Conservation (phyloP, 2,888 invertebrate genomes). For the Leuctra nigra region DNA sequence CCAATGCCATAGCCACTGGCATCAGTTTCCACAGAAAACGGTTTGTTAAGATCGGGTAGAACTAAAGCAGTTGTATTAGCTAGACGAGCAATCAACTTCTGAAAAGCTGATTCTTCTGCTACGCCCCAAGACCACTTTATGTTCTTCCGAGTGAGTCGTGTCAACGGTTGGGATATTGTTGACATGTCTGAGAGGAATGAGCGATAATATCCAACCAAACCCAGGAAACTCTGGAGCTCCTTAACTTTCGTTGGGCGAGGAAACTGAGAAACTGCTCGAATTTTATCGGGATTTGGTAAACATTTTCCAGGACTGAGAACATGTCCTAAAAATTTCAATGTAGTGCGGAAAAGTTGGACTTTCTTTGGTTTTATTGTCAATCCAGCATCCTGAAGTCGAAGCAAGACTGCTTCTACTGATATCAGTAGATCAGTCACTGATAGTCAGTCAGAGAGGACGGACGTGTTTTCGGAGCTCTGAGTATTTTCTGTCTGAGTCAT, state of each 20-base stretch:
- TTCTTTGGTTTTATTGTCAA: conserved; percentile 28
- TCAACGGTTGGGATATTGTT: no score
- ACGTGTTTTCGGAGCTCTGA: no score
- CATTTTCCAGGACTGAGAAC: background rate
- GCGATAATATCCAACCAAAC: background rate
- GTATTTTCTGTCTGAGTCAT: no score
- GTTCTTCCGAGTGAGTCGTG: background rate
- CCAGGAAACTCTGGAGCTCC: background rate
- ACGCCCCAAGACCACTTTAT: background rate
- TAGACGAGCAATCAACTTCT: background rate
- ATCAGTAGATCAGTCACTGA: no score
- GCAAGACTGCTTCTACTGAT: conserved; percentile 18
- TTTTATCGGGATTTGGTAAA: background rate
- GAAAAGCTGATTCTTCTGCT: conserved; percentile 1
- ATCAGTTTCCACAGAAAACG: background rate
- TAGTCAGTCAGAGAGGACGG: no score
- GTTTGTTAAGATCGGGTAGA: background rate
- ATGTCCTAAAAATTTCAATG: background rate
- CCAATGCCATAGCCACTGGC: conserved; percentile 4
- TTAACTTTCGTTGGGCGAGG: background rate
- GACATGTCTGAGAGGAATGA: no score
- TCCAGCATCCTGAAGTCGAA: conserved; percentile 20
- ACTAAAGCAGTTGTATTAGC: background rate
- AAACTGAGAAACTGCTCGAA: background rate
- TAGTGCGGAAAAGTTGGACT: conserved; percentile 21